These are phyloP conservation scores for Passer montanus DNA, from an alignment of 2,113 vertebrate species.

Conservation along the genomic window DNA sequence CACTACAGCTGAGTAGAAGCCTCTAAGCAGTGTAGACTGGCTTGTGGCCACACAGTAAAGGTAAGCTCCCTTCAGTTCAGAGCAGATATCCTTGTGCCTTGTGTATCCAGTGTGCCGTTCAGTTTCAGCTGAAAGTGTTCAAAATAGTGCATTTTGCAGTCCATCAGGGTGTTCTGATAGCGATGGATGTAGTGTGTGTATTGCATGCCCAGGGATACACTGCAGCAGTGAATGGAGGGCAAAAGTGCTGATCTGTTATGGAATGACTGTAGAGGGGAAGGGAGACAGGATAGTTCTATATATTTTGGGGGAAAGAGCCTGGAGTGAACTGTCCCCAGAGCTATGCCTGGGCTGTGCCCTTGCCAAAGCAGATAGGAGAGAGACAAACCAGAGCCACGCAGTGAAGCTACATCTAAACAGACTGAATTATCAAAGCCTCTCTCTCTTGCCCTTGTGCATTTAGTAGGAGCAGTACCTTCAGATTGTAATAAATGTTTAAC, in stretches of 20 bases:
- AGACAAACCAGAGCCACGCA: neutral
- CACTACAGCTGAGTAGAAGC: neutral
- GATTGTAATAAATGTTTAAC: neutral
- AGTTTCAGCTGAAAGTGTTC: neutral
- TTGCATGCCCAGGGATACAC: neutral
- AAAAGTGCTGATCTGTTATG: neutral
- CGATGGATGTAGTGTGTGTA: fast-evolving
- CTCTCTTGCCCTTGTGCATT: neutral
- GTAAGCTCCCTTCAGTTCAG: neutral
- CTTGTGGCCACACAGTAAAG: neutral
- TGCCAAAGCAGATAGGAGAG: neutral
- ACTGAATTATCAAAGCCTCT: neutral
- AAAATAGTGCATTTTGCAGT: neutral
- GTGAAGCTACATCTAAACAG: neutral
- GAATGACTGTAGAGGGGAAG: neutral
- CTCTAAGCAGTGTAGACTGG: neutral
- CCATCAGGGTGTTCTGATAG: neutral
- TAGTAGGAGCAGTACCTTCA: neutral
- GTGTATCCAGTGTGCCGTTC: no score
- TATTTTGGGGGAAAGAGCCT: neutral
- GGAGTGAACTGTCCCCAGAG: neutral
- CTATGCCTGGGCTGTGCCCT: neutral
- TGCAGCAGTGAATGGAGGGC: neutral
- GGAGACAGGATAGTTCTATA: neutral
- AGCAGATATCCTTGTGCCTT: neutral